Conservation (phyloP, 1,140 invertebrate genomes). For the Choristoneura fumiferana region DNA sequence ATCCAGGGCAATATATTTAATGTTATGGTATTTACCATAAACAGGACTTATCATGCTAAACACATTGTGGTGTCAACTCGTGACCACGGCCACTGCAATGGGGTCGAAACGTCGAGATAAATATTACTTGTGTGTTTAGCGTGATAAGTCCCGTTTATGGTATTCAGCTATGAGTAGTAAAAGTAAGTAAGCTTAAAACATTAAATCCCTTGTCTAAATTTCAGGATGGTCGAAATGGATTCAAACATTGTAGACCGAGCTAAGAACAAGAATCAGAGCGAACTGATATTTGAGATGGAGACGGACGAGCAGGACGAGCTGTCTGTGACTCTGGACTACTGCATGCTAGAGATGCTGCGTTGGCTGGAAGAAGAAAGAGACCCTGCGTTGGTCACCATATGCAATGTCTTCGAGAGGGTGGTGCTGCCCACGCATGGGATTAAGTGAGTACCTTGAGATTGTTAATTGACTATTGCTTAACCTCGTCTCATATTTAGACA, state of each 20-base stretch:
- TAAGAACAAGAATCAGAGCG: constrained; percentile 45
- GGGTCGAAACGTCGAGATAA: too few relatives aligned
- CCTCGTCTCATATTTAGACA: too few relatives aligned
- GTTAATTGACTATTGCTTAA: too few relatives aligned
- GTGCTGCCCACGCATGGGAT: constrained; percentile 73
- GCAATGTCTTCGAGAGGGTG: constrained; percentile 68
- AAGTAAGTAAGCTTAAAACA: too few relatives aligned
- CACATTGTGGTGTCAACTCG: too few relatives aligned
- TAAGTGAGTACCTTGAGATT: constrained; percentile 43
- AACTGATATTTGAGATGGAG: constrained; percentile 68
- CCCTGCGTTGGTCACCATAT: constrained; percentile 53
- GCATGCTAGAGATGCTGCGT: constrained; percentile 70
- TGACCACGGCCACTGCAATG: too few relatives aligned
- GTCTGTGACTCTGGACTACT: constrained; percentile 61
- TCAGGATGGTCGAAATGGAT: constrained; percentile 72
- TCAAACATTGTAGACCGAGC: constrained; percentile 55
- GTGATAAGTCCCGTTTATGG: too few relatives aligned
- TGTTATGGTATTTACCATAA: too few relatives aligned
- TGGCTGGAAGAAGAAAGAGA: constrained; percentile 71
- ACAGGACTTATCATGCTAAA: too few relatives aligned
- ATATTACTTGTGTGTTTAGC: too few relatives aligned
- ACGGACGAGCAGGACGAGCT: constrained; percentile 56
- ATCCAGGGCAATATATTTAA: too few relatives aligned
- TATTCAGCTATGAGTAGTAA: too few relatives aligned
- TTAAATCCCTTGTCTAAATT: constrained; percentile 29